A percentile compares a stretch with the other conserved stretches of the same genome.
Evolutionary conservation across 2,113 vertebrate genomes (phyloP).

Genomic region (Elaphurus davidianus): DNA sequence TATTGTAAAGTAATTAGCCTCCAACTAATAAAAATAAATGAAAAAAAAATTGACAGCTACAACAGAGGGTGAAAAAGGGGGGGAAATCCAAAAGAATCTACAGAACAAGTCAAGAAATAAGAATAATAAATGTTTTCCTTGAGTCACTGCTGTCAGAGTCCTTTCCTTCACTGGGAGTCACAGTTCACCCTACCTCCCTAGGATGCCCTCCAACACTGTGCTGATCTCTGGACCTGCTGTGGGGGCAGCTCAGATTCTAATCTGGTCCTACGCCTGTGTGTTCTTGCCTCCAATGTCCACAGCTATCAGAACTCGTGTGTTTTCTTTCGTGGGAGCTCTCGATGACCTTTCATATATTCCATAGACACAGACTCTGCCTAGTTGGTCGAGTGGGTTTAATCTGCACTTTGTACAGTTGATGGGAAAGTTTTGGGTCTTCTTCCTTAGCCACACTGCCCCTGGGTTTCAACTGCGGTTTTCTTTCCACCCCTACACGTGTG

Average conservation of each 20-base stretch:
- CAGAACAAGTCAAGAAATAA: neutral
- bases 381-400: neutral
- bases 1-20: too few relatives aligned
- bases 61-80: neutral
- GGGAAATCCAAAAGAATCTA: neutral
- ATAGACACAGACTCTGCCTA: neutral
- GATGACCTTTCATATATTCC: neutral
- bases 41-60: neutral
- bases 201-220: neutral
- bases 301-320: neutral
- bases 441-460: neutral
- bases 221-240: rapidly evolving
- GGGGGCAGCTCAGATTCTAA: neutral
- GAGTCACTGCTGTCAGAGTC: neutral
- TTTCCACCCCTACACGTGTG: neutral
- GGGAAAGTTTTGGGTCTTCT: neutral
- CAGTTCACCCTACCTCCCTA: neutral
- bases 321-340: neutral
- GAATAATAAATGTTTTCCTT: neutral
- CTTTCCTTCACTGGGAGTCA: neutral
- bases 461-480: neutral
- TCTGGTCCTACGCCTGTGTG: neutral
- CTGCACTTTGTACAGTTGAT: neutral
- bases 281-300: neutral
- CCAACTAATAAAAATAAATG: too few relatives aligned